These are phyloP conservation scores for Anaspis maculata DNA, from an alignment of 2,888 invertebrate genomes.

Conservation along the genomic window DNA sequence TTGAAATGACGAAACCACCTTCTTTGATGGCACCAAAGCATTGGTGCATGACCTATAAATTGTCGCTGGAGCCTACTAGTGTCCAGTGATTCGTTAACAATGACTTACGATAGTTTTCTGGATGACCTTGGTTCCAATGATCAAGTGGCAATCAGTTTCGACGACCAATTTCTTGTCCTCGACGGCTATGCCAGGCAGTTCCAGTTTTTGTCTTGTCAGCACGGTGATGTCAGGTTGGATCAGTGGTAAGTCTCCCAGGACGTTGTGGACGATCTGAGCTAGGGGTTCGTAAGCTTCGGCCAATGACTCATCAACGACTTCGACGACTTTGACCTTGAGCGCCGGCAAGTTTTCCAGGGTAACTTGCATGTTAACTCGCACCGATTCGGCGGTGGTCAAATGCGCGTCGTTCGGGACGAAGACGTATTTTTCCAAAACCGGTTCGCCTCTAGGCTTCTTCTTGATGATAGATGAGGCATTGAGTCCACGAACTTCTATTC, in stretches of 20 bases:
- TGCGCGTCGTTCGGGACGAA: too few species aligned
- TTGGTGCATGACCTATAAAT: too few species aligned
- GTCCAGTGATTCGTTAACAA: not conserved
- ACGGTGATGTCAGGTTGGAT: conserved; percentile 59
- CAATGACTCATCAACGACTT: conserved; percentile 39
- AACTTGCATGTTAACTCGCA: conserved; percentile 60
- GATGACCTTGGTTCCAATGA: conserved; percentile 18
- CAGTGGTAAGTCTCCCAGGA: conserved; percentile 59
- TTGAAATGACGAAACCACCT: too few species aligned
- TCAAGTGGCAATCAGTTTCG: conserved; percentile 25
- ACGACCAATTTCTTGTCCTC: conserved; percentile 48
- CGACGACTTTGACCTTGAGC: conserved; percentile 52
- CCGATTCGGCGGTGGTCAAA: too few species aligned
- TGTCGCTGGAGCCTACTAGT: too few species aligned
- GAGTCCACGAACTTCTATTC: conserved; percentile 69
- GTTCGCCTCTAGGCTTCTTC: conserved; percentile 59
- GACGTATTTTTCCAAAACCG: too few species aligned
- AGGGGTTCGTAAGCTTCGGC: not conserved
- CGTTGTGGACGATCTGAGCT: conserved; percentile 45
- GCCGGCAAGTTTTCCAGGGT: conserved; percentile 61
- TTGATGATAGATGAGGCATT: conserved; percentile 68
- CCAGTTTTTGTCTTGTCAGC: conserved; percentile 41
- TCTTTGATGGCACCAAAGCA: not conserved
- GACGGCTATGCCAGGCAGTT: conserved; percentile 44
- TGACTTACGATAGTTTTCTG: not conserved